Evolutionary conservation across 1,140 invertebrate species (phyloP), one percentile per base, ranked within the genome.

Genomic region (Pissodes strobi): DNA sequence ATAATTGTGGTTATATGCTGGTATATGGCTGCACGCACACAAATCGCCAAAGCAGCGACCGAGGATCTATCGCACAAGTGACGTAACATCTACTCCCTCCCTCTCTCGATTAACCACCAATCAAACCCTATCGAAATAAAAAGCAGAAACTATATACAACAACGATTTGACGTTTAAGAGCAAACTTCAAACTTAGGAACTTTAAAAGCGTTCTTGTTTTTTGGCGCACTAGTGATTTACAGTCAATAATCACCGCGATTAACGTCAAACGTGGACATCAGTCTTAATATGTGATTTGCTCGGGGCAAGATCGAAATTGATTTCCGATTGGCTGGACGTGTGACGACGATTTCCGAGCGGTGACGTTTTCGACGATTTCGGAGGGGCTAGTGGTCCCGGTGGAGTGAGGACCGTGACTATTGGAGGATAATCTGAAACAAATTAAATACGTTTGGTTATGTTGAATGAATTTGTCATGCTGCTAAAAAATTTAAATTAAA

Each of bases 191-290:
- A 74, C 76, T 76, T 78, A 78, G 76, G 76, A 78, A 78, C 76
- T 78, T 72, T 64, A 71, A 69, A 62, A 58, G 15, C 41, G 59
- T 64, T 66, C 52, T 6, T 48, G 21, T 60, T 25, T 39, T 51
- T 43, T 37, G 46, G 23, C 61, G 56, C 49, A 60, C 43, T 37
- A 52, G 21, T 15, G 38, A 49, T n/a, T 60, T 22, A 57, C 15
- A 38, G 61, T 67, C 70, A 64, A 64, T 60, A 61, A 61, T 73
- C 82, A 74, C 82, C 81, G 76, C 80, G 83, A 77, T 85, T 56
- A 82, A 78, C 82, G 83, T 85, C 84, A 85, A 80, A 85, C 84
- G 57, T 84, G 81, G 60, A 85, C 82, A 27, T 46, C 43, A 69
- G 57, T 73, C 59, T 69, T 56, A 9, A 12, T 56, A 39, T 9